Base-by-base conservation (phyloP, 1,140 invertebrate species). In the Drosophila nasuta region DNA sequence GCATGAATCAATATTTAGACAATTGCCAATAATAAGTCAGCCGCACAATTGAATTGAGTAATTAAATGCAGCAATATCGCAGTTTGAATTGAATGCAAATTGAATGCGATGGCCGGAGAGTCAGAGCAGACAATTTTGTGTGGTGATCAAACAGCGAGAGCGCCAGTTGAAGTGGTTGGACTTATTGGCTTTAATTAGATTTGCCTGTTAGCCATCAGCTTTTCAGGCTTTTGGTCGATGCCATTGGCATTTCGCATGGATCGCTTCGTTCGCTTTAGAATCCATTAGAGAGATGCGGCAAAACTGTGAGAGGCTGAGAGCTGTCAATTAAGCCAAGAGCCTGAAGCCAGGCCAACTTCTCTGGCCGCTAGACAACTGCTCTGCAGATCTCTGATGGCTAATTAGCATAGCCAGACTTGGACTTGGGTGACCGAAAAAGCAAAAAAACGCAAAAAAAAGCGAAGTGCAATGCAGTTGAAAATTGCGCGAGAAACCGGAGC, bases 101-200 rank as follows among this genome's bases (percentile, higher is more conserved):
- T 35, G 28, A 33, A 15, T 54, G 13, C 28, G 45, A 15, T 25
- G 7, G 43, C 20, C 20, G 20, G 20, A 25, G 20, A 25, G 20
- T 25, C 20, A 46, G 8, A 46, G 57, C 57, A 48, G 20, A 45
- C 58, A 60, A 11, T 49, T 60, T 60, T 64, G 35, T 35, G 35
- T 28, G 62, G 6, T 57, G 62, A 72, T 72, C 69, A 72, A 72
- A 72, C 60, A 71, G 43, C 38, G 64, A 72, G 69, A 72, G 54
- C 56, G 64, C 64, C 71, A 74, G 54, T 48, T 74, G 28, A 48
- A 65, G 65, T 56, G 48, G 46, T 25, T 35, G 43, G 60, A 71
- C 30, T 60, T 69, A 74, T 75, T 70, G 59, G 72, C 72, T 75
- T 75, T 69, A 75, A 75, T 75, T 75, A 75, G 72, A 75, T 75